phyloP scores from a whole-genome alignment of 2,797 vertebrate genomes.

The Scomberomorus guttatus region DNA sequence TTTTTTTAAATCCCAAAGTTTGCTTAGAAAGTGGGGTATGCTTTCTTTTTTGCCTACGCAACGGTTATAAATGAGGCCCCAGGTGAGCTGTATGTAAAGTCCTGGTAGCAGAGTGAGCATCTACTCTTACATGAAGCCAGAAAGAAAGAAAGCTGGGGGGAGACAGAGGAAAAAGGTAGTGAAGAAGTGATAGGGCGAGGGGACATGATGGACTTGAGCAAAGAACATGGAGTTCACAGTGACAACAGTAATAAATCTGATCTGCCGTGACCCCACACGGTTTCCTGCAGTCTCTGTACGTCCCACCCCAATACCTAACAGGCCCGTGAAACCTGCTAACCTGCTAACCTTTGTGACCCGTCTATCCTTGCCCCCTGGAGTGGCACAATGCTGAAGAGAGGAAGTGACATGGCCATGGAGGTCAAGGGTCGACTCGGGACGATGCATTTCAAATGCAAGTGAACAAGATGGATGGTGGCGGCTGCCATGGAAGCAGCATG shows the following conservation, averaged over 20 bases:
- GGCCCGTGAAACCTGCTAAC: constrained; percentile 55
- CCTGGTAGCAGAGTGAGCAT: background rate
- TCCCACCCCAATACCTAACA: constrained; percentile 41
- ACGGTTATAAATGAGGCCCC: too few relatives aligned
- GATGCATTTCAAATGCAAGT: constrained; percentile 57
- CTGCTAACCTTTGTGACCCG: constrained; percentile 63
- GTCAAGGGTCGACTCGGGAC: constrained; percentile 63
- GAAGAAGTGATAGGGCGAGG: constrained; percentile 15
- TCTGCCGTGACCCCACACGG: constrained; percentile 53
- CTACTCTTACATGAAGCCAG: background rate
- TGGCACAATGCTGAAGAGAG: constrained; percentile 52
- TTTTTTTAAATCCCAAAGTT: too few relatives aligned
- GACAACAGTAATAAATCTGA: constrained; percentile 46
- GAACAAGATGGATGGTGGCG: constrained; percentile 64
- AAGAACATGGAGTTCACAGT: constrained; percentile 20
- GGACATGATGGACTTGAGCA: constrained; percentile 47
- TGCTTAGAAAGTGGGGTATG: too few relatives aligned
- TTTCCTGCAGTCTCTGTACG: constrained; percentile 13
- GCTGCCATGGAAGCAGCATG: constrained; percentile 49
- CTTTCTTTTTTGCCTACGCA: too few relatives aligned
- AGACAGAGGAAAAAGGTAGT: background rate
- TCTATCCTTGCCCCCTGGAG: constrained; percentile 19
- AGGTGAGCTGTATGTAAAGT: background rate
- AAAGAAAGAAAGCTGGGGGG: background rate
- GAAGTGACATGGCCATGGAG: constrained; percentile 59